Percentiles rank a stretch among this genome's conserved stretches.
phyloP scores from a whole-genome alignment of 2,888 invertebrate species.

The Hoplodrina blanda region DNA sequence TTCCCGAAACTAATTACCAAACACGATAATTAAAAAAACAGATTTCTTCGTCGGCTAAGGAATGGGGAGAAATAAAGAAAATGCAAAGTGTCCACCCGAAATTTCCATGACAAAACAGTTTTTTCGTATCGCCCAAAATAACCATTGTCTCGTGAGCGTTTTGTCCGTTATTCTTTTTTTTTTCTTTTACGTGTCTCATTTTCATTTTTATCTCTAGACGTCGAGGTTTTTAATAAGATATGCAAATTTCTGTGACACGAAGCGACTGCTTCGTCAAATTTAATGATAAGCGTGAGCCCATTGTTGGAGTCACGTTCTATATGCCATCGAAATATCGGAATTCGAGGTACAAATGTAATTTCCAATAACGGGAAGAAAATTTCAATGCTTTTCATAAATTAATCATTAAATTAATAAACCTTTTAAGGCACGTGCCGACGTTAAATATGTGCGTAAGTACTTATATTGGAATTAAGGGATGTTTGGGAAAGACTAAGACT shows the following conservation, averaged over 20 bases:
- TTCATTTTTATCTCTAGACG: conserved; percentile 88
- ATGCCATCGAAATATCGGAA: conserved; percentile 58
- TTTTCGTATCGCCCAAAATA: conserved; percentile 88
- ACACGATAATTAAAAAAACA: conserved; percentile 91
- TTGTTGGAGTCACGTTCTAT: conserved; percentile 64
- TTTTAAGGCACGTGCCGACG: not conserved
- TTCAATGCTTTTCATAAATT: conserved; percentile 20
- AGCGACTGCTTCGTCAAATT: conserved; percentile 74
- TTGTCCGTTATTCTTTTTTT: conserved; percentile 83
- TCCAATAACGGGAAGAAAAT: conserved; percentile 24
- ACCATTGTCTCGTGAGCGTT: conserved; percentile 87
- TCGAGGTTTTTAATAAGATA: conserved; percentile 89
- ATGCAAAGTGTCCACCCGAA: conserved; percentile 89
- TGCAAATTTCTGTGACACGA: conserved; percentile 84
- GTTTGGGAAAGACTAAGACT: not conserved
- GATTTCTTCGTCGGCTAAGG: conserved; percentile 82
- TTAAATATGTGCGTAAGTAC: too few relatives aligned
- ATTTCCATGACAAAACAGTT: conserved; percentile 89
- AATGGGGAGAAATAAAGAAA: conserved; percentile 87
- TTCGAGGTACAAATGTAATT: conserved; percentile 42
- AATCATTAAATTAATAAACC: conserved; percentile 8
- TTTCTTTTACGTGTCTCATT: conserved; percentile 88
- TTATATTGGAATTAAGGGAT: not conserved
- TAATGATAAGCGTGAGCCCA: conserved; percentile 71
- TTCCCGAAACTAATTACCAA: conserved; percentile 90